Evolutionary conservation across 1,140 invertebrate genomes (phyloP), one percentile per base, ranked within the genome.

Genomic region (Proales similis): DNA sequence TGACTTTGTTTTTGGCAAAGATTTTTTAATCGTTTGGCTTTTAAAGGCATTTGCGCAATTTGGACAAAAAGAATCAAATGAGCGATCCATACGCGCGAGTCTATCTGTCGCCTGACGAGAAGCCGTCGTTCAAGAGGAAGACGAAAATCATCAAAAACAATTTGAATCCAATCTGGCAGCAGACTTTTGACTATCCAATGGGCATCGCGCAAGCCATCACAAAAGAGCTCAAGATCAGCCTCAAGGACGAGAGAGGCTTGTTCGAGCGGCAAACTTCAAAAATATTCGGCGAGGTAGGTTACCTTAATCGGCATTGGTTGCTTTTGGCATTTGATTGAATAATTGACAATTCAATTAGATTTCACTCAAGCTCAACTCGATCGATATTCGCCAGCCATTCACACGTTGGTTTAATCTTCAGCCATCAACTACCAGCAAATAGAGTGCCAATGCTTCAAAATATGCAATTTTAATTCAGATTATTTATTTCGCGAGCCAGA

Each of bases 81-180:
- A 89, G 90, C 1, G 90, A 95, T 79, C 90, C 90, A 0, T 94
- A 94, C 72, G 88, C 94, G 0, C 91, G 93, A 70, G 74, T 94
- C 17, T 93, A 94, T 73, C 79, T 95, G 33, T 76, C 92, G 33
- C 90, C 90, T 0, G 90, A 90, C 65, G 69, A 69, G 29, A 68
- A 84, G 20, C 88, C 87, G 74, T 85, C 88, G 67, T 84, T 84
- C 0, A 94, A 94, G 75, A 81, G 87, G 26, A 94, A 49, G 19
- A 94, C 90, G 0, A 82, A 83, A 68, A 87, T 86, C 6, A 91
- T 94, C 66, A 84, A 90, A 69, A 93, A 91, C 73, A 87, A 85
- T 63, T 81, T 94, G 12, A 86, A 89, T 79, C 91, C 91, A 12
- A 86, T 87, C 67, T 96, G 91, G 91, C 71, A 74, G 48, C 60